Conservation (phyloP, 2,113 vertebrate species). For the Vanacampus margaritifer region DNA sequence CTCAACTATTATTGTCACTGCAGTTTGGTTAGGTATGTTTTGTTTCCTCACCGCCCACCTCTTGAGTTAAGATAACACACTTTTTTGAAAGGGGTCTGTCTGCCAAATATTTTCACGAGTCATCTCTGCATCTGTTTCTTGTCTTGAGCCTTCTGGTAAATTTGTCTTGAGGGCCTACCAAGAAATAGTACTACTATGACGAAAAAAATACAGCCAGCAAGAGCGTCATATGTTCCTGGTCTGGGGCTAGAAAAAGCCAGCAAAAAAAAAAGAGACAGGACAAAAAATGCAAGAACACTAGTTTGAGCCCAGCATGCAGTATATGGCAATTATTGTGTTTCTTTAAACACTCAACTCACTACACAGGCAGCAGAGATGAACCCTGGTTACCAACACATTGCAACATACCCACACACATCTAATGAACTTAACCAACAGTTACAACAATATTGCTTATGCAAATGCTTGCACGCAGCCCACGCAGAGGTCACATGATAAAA, state of each 20-base stretch:
- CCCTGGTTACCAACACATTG: constrained; percentile 10
- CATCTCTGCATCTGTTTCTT: background rate
- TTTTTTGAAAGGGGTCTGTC: background rate
- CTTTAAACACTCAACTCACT: constrained; percentile 7
- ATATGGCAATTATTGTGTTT: constrained; percentile 12
- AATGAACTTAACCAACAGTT: constrained; percentile 7
- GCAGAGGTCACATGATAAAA: constrained; percentile 27
- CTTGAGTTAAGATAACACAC: background rate
- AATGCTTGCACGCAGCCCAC: constrained; percentile 14
- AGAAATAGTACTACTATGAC: background rate
- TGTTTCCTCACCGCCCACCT: background rate
- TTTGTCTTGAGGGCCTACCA: background rate
- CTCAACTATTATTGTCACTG: background rate
- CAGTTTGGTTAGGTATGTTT: background rate
- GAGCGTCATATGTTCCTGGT: background rate
- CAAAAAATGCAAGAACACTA: background rate
- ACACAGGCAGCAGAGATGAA: constrained; percentile 4
- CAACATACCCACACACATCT: constrained; percentile 19
- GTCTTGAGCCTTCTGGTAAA: background rate
- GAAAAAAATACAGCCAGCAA: background rate
- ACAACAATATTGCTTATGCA: constrained; percentile 15
- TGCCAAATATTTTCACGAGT: background rate
- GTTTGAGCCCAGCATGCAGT: constrained; percentile 5
- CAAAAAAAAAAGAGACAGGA: background rate
- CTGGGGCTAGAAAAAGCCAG: background rate